Percentiles rank a stretch among this genome's conserved stretches.
phyloP scores from a whole-genome alignment of 2,888 invertebrate genomes.

The Drosophila kambysellisi region DNA sequence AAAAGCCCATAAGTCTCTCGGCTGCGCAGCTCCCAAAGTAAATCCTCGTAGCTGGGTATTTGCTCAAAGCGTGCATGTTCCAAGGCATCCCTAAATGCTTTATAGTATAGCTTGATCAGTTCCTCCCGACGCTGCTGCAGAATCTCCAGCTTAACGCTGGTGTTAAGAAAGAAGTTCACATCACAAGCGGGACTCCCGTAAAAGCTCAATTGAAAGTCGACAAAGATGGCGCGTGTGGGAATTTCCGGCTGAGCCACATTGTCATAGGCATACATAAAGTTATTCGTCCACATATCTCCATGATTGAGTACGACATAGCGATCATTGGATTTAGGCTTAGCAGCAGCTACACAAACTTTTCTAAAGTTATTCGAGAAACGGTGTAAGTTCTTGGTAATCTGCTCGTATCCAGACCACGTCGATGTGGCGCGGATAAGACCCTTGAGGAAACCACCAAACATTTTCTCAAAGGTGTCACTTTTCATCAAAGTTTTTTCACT shows the following conservation, averaged over 20 bases:
- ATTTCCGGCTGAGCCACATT: conserved; percentile 46
- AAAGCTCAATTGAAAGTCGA: conserved; percentile 75
- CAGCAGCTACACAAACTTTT: conserved; percentile 43
- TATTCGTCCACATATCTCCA: conserved; percentile 86
- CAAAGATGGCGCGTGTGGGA: conserved; percentile 82
- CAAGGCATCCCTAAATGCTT: conserved; percentile 62
- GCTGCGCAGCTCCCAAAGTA: conserved; percentile 72
- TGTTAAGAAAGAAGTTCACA: conserved; percentile 81
- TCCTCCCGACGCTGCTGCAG: conserved; percentile 65
- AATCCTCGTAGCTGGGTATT: conserved; percentile 76
- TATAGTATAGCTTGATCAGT: conserved; percentile 72
- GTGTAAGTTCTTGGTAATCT: conserved; percentile 81
- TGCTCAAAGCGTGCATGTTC: conserved; percentile 66
- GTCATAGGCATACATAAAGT: conserved; percentile 86
- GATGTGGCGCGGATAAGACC: conserved; percentile 75
- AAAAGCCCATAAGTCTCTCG: conserved; percentile 81
- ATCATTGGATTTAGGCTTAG: conserved; percentile 64
- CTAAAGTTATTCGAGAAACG: conserved; percentile 63
- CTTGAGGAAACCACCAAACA: conserved; percentile 68
- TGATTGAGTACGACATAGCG: conserved; percentile 85
- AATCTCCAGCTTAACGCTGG: conserved; percentile 69
- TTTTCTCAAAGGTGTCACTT: conserved; percentile 60
- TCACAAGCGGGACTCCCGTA: conserved; percentile 81
- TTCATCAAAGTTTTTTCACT: conserved; percentile 54
- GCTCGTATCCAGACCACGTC: conserved; percentile 85